phyloP scores from a whole-genome alignment of 2,113 vertebrate genomes.

The Miniopterus natalensis region DNA sequence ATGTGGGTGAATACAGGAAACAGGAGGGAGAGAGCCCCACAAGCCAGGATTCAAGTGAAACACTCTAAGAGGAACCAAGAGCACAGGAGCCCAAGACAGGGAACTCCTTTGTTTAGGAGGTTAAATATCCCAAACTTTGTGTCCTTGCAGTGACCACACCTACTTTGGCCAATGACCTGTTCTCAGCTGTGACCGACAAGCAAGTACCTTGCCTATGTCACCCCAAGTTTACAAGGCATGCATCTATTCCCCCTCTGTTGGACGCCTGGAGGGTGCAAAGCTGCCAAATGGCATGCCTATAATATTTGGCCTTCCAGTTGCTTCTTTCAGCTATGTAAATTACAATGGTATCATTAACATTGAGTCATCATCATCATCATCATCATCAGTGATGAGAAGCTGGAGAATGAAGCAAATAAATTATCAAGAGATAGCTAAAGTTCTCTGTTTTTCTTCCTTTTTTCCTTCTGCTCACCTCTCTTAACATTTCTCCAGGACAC shows the following conservation, averaged over 20 bases:
- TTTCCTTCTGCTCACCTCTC: background rate
- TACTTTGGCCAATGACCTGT: background rate
- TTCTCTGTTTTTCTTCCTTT: background rate
- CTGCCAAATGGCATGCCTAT: background rate
- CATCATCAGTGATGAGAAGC: background rate
- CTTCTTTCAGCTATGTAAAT: background rate
- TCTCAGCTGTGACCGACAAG: background rate
- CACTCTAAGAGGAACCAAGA: background rate
- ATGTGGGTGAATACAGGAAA: too few species aligned
- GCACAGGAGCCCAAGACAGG: background rate
- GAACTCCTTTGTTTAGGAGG: background rate
- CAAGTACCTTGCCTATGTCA: background rate
- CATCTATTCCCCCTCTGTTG: background rate
- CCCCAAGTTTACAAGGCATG: background rate
- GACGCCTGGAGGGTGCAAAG: background rate
- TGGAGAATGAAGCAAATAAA: background rate
- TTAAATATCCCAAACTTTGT: background rate
- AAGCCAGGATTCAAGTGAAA: background rate
- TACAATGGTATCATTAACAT: background rate
- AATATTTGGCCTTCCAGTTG: background rate
- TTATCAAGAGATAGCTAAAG: background rate
- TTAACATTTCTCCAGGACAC: background rate
- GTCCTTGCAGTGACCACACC: background rate
- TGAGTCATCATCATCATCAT: background rate
- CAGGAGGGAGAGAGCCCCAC: too few species aligned